Conservation (phyloP, 2,113 vertebrate species). For the Barnardius zonarius region DNA sequence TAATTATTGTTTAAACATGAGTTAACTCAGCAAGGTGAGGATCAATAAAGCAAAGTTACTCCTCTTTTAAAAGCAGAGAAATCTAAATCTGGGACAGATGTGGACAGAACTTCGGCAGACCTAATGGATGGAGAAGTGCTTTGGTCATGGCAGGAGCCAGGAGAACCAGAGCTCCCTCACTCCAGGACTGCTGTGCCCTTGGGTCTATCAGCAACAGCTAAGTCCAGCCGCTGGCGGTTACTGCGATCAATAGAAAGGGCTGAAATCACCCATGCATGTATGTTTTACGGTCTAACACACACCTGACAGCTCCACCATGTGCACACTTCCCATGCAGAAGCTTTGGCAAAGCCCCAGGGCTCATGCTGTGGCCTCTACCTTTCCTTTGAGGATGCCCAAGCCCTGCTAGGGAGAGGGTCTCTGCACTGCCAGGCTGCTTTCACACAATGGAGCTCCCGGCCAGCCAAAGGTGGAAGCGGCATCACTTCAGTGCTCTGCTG, state of each 20-base stretch:
- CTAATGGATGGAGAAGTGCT: background rate
- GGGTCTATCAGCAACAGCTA: background rate
- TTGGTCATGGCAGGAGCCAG: background rate
- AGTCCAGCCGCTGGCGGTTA: background rate
- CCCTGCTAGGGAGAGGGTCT: background rate
- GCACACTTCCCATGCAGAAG: background rate
- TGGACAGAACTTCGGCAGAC: background rate
- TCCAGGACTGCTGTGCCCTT: background rate
- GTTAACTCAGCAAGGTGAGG: conserved; percentile 66
- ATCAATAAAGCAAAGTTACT: conserved; percentile 63
- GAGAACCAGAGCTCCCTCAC: background rate
- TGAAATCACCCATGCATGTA: background rate
- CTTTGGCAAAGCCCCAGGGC: background rate
- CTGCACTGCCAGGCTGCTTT: background rate
- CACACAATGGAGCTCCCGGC: background rate
- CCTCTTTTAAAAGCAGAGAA: conserved; percentile 46
- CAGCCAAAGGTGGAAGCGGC: background rate
- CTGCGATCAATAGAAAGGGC: background rate
- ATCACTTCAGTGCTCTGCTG: accelerated
- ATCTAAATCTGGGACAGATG: background rate
- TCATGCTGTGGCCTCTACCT: background rate
- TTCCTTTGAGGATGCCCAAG: background rate
- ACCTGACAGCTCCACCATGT: background rate
- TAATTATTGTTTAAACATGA: conserved; percentile 71
- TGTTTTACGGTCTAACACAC: accelerated